Base-by-base conservation (phyloP, 1,140 invertebrate species). In the Drosophila aff. region DNA sequence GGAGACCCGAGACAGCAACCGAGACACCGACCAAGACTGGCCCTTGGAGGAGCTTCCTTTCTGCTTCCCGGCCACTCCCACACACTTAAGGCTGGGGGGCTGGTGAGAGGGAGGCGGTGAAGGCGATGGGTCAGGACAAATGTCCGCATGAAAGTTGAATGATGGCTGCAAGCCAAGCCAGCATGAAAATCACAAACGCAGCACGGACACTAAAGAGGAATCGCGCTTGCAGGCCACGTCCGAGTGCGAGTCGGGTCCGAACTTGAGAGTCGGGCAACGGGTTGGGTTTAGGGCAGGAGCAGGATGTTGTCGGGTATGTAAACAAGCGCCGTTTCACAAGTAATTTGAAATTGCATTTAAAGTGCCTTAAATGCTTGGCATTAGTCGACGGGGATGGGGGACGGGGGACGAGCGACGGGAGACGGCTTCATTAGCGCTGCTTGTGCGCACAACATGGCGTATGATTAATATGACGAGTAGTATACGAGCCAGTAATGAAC, bases 311-410 rank as follows among this genome's bases (percentile, higher is more conserved):
- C n/a, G 62, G 63, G 75, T 71, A 69, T 91, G 81, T 85, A 90
- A 89, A 90, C 86, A 89, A 90, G 85, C 58, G 47, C 33, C 68
- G 73, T 36, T 79, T 72, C 36, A 43, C 76, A 72, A 79, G 76
- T 79, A 80, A 67, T 79, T 89, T 68, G 46, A 74, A 90, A 89
- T 90, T 89, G 78, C 86, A 85, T 89, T 82, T 76, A 73, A 89
- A 89, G 84, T 75, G 84, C 44, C 74, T 81, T 52, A 66, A 79
- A 90, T 72, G 61, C 80, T 71, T 61, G 68, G 58, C 71, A 68
- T 64, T 60, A 31, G 47, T 2, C 26, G 15, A 3, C n/a, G 23
- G 31, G 15, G 9, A 11, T 10, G 1, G 43, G 11, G 18, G 9
- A 11, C 33, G 1, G 43, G 11, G 18, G 43, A 15, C 23, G 23